Evolutionary conservation across 2,888 invertebrate species (phyloP), one percentile per base, ranked within the genome.

Genomic region (Andrena camellia): DNA sequence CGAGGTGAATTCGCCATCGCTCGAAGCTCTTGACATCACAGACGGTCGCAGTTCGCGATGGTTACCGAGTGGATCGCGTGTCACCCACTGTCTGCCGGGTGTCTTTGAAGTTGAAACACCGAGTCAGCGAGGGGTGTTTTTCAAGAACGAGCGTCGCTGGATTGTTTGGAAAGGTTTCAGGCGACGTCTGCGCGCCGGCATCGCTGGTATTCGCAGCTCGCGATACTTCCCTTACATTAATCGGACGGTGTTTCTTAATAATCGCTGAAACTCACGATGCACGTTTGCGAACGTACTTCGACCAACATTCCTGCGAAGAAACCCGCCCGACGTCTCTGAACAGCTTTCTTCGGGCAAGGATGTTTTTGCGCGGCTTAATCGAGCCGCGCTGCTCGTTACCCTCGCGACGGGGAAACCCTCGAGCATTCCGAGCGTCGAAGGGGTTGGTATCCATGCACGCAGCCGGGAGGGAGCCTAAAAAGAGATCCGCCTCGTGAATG

Each of bases 1-100:
- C 63, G 73, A 80, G 13, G 71, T 70, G 77, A 87, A 87, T 89
- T 89, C 78, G 59, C 81, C 76, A 70, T 64, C 81, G 68, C 42
- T 63, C 85, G 57, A 54, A 80, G 69, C 72, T 81, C 67, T 54
- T 66, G 67, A 60, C 69, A 85, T 85, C 48, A 48, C 52, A 31
- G n/a, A 13, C 42, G 26, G 64, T 4, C 31, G 23, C n/a, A 23
- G n/a, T 26, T 54, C 31, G 2, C 29, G 13, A 33, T 42, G 17
- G 35, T n/a, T 13, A 5, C 29, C 64, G 42, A 42, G 42, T 26
- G 48, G 64, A 10, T 59, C 48, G 17, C 31, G 23, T 31, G 23
- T 31, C 23, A 35, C 35, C 50, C 2, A 20, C 31, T 33, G 67
- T 52, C 52, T 68, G 33, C 31, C 54, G n/a, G 48, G 13, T 1